Percentiles rank a stretch among this genome's conserved stretches.
Evolutionary conservation across 2,797 vertebrate genomes (phyloP).

Genomic region (Oceanodroma leucorhoa): DNA sequence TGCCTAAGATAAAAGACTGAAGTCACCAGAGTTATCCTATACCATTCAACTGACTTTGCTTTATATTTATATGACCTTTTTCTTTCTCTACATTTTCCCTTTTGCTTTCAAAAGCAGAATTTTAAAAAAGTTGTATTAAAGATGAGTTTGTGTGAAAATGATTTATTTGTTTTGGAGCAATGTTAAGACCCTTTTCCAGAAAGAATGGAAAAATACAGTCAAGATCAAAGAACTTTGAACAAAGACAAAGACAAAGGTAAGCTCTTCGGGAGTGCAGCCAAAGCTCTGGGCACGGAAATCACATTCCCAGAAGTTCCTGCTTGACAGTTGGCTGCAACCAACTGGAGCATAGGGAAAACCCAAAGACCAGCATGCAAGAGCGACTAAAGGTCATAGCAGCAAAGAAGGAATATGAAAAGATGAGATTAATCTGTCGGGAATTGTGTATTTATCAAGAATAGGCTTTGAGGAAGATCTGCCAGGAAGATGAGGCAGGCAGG

Average conservation of each 20-base stretch:
- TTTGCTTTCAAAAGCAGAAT: neutral
- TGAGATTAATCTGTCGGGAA: neutral
- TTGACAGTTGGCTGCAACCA: slow-evolving; percentile 24
- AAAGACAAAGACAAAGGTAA: slow-evolving; percentile 25
- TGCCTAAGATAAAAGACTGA: neutral
- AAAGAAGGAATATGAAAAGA: neutral
- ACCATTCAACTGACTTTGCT: neutral
- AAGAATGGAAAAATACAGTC: slow-evolving; percentile 12
- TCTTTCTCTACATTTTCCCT: neutral
- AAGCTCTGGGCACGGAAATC: neutral
- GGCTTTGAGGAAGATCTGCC: neutral
- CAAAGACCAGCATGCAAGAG: neutral
- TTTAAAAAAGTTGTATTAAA: neutral
- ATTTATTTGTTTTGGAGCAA: neutral
- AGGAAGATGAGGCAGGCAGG: neutral
- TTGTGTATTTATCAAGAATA: neutral
- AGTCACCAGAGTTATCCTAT: neutral
- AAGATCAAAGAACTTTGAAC: neutral
- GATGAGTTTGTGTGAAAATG: neutral
- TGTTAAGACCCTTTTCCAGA: neutral
- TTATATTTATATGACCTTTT: neutral
- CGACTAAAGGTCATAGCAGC: slow-evolving; percentile 5
- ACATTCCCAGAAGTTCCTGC: neutral
- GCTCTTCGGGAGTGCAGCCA: neutral
- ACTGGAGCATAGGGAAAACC: neutral